Percentiles rank a stretch among this genome's conserved stretches.
Conservation (phyloP, 1,140 invertebrate species). For the Globodera rostochiensis region DNA sequence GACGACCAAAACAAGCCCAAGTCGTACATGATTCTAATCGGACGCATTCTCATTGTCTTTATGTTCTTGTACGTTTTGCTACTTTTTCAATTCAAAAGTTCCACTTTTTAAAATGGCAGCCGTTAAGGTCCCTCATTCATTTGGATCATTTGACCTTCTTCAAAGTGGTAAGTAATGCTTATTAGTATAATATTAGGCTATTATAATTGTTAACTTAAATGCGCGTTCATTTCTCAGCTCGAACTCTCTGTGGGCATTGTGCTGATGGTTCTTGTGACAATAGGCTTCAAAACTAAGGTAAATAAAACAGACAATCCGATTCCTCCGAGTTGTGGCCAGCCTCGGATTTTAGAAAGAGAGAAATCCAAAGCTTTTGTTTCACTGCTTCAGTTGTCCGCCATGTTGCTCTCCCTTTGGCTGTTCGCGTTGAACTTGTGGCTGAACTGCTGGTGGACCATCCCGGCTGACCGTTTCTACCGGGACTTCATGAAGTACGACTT, state of each 20-base stretch:
- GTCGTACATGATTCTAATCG: conserved; percentile 91
- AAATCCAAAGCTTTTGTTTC: neutral
- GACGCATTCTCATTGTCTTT: conserved; percentile 90
- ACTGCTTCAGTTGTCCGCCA: conserved; percentile 75
- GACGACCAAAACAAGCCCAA: conserved; percentile 92
- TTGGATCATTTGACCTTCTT: conserved; percentile 30
- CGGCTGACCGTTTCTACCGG: conserved; percentile 87
- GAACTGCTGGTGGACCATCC: conserved; percentile 95
- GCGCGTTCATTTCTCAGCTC: conserved; percentile 70
- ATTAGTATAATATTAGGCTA: neutral
- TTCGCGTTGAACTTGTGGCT: conserved; percentile 90
- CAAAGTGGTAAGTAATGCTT: conserved; percentile 11
- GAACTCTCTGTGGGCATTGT: conserved; percentile 89
- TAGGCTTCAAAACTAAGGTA: conserved; percentile 94
- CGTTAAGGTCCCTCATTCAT: conserved; percentile 27
- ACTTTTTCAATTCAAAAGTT: conserved; percentile 80
- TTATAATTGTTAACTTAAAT: neutral
- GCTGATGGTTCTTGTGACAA: conserved; percentile 90
- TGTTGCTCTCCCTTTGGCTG: conserved; percentile 87
- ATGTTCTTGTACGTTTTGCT: conserved; percentile 94
- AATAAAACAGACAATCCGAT: neutral
- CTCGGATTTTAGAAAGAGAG: neutral
- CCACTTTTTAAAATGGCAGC: conserved; percentile 24
- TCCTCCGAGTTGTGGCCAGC: too few relatives aligned
- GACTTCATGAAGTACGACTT: conserved; percentile 99